Evolutionary conservation across 2,113 vertebrate species (phyloP).

Genomic region (Corythornis vintsioides): DNA sequence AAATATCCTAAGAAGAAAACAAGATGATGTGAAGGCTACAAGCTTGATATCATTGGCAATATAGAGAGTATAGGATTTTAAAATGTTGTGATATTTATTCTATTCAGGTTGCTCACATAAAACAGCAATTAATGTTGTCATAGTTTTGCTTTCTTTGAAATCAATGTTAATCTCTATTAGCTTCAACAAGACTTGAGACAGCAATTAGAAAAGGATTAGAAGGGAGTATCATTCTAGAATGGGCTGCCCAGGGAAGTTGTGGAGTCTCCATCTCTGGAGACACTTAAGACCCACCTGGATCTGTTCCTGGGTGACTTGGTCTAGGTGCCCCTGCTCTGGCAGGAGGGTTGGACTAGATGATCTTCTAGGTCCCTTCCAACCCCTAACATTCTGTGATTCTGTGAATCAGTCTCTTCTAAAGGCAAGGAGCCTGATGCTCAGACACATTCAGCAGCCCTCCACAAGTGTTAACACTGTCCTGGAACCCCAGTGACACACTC

Average conservation of each 20-base stretch:
- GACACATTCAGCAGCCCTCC: neutral
- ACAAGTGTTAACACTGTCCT: neutral
- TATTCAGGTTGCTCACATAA: neutral
- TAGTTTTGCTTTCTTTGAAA: neutral
- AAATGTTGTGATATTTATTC: neutral
- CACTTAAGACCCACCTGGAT: too few species aligned
- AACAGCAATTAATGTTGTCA: neutral
- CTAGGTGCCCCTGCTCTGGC: too few species aligned
- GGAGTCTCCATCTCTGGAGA: too few species aligned
- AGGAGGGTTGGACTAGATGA: too few species aligned
- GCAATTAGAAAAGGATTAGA: rapidly evolving
- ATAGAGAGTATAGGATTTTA: neutral
- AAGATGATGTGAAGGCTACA: neutral
- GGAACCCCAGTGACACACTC: rapidly evolving
- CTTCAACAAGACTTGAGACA: neutral
- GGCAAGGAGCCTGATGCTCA: neutral
- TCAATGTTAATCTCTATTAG: neutral
- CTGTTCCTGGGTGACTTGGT: too few species aligned
- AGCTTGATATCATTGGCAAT: neutral
- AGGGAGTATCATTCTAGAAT: neutral
- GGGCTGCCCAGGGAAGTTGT: too few species aligned
- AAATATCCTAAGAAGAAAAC: neutral
- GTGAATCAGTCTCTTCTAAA: neutral
- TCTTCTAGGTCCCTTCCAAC: too few species aligned
- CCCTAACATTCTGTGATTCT: too few species aligned